Evolutionary conservation across 2,888 invertebrate species (phyloP).

Genomic region (Ptychoptera albimana): DNA sequence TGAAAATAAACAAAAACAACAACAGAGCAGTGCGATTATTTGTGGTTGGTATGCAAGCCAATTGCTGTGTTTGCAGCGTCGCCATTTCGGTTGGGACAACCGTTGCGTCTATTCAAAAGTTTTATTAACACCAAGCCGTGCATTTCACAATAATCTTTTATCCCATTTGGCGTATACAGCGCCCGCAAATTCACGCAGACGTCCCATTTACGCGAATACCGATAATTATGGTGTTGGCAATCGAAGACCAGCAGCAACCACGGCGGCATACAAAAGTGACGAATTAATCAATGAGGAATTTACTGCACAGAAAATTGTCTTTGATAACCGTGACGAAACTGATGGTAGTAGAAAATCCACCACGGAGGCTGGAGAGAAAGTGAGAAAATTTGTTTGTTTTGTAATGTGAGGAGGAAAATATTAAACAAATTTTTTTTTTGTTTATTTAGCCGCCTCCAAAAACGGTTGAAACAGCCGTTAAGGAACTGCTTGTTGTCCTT

Average conservation of each 20-base stretch:
- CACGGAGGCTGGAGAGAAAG: too few species aligned
- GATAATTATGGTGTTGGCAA: background rate
- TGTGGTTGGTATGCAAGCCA: constrained; percentile 47
- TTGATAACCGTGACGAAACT: too few species aligned
- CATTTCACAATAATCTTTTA: constrained; percentile 10
- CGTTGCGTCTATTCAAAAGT: constrained; percentile 9
- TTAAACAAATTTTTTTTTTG: too few species aligned
- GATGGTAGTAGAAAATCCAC: too few species aligned
- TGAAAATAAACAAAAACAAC: too few species aligned
- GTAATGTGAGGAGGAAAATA: too few species aligned
- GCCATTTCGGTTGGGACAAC: constrained; percentile 10
- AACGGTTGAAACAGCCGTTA: constrained; percentile 17
- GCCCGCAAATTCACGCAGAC: constrained; percentile 1
- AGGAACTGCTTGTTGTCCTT: constrained; percentile 34
- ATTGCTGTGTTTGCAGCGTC: constrained; percentile 28
- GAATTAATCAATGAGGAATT: background rate
- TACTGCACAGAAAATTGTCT: background rate
- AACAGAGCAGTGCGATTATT: constrained; percentile 41
- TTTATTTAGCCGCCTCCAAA: background rate
- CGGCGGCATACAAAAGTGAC: too few species aligned
- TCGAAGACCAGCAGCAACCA: too few species aligned
- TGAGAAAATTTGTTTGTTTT: too few species aligned
- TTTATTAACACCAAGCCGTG: constrained; percentile 10
- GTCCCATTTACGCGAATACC: background rate
- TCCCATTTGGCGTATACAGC: constrained; percentile 8